Conservation (phyloP, 2,113 vertebrate genomes). For the Atherinomorus stipes region DNA sequence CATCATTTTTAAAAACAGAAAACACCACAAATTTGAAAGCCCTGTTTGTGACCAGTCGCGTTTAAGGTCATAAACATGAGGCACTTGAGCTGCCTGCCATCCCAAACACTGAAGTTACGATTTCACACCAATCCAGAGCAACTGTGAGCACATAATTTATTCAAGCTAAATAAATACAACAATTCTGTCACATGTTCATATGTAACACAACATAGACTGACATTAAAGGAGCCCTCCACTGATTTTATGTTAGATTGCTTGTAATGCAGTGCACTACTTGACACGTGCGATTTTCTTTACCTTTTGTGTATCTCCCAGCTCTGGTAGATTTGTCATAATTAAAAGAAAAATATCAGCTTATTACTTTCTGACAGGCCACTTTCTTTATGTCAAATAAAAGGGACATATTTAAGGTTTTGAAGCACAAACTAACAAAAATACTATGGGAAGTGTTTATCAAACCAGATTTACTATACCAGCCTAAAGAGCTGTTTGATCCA, state of each 20-base stretch:
- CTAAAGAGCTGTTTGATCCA: neutral
- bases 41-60: slow-evolving; percentile 18
- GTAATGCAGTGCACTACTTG: neutral
- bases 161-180: slow-evolving; percentile 23
- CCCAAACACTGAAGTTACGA: slow-evolving; percentile 1
- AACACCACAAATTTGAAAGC: slow-evolving; percentile 27
- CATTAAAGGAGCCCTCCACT: neutral
- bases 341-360: neutral
- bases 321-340: neutral
- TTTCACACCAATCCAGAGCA: slow-evolving; percentile 10
- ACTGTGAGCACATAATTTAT: neutral
- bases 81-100: slow-evolving; percentile 45
- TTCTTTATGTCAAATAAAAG: too few species aligned
- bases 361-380: too few species aligned
- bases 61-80: slow-evolving; percentile 26
- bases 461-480: neutral
- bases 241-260: neutral
- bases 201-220: neutral
- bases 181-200: neutral
- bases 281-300: neutral
- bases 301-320: slow-evolving; percentile 4
- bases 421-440: neutral
- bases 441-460: neutral
- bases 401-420: too few species aligned
- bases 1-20: slow-evolving; percentile 16